These are phyloP conservation scores for Chloromyia formosa DNA, from an alignment of 2,888 invertebrate species.

Conservation along the genomic window DNA sequence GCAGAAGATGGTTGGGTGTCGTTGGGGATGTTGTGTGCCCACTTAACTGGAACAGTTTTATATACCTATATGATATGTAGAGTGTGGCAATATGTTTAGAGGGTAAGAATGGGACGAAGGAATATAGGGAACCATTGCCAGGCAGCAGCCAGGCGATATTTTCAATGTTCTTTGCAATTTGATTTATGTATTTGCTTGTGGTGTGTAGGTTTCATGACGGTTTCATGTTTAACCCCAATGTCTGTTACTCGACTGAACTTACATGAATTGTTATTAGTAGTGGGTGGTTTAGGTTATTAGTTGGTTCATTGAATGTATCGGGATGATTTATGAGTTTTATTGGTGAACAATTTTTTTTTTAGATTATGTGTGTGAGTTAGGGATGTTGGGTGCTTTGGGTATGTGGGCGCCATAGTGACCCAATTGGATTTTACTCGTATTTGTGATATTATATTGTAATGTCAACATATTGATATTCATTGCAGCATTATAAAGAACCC, in stretches of 20 bases:
- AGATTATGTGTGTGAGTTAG: too few relatives aligned
- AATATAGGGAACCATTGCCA: conserved; percentile 11
- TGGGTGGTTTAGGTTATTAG: conserved; percentile 39
- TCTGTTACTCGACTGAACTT: conserved; percentile 26
- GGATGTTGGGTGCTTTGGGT: too few relatives aligned
- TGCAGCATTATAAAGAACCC: too few relatives aligned
- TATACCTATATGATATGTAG: conserved; percentile 1
- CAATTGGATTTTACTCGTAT: too few relatives aligned
- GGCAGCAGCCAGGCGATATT: conserved; percentile 22
- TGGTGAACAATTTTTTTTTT: background rate
- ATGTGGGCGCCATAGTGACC: too few relatives aligned
- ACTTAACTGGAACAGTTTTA: conserved; percentile 17
- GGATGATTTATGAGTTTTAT: conserved; percentile 28
- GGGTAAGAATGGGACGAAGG: background rate
- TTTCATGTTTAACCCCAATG: conserved; percentile 39
- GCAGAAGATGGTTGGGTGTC: background rate
- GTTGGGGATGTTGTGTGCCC: background rate
- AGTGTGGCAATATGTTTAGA: conserved; percentile 6
- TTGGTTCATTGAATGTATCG: conserved; percentile 37
- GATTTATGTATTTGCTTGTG: conserved; percentile 43
- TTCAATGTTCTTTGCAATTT: conserved; percentile 37
- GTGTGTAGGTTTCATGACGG: conserved; percentile 40
- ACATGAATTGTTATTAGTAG: conserved; percentile 33
- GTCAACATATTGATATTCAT: too few relatives aligned
- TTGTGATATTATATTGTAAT: too few relatives aligned